Evolutionary conservation across 2,797 vertebrate species (phyloP), one percentile per base, ranked within the genome.

Genomic region (Chaetophractus vellerosus): DNA sequence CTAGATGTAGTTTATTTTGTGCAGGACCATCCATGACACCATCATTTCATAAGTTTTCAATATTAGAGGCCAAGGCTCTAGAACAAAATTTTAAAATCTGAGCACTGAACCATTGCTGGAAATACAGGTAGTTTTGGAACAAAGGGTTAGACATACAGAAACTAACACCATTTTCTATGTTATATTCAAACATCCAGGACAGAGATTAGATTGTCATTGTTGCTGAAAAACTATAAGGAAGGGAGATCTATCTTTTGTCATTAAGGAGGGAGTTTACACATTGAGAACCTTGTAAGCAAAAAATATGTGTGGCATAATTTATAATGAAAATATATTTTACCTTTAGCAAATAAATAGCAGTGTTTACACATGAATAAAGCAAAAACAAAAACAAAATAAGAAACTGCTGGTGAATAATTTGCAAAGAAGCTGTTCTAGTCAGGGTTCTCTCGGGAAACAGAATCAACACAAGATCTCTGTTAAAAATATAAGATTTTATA

Each of bases 161-260:
- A 69, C 69, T 59, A 80, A 84, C 80, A 68, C 11, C 41, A 48
- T 33, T 12, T 6, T 68, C 0, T 63, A 12, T 23, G 8, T 66
- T 74, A 45, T 41, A 9, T 69, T 78, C 38, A 80, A 80, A 63
- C 68, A 92, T 52, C 6, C 23, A 75, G 21, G 24, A 80, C 38
- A 76, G 90, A 87, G 41, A 87, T 90, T 74, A 90, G 79, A 28
- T 83, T 28, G 79, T 86, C 57, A 66, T 52, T 78, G 76, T 78
- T 55, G 33, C 23, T 28, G 33, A 21, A 59, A 94, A 90, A 80
- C 66, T 61, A 87, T 90, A 82, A 92, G 63, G 75, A 92, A 94
- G 61, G 48, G 81, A 81, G 36, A 26, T 79, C 21, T 1, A n/a
- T 45, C 45, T 69, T 92, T 79, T 82, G 87, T 82, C 61, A 74